Evolutionary conservation across 2,888 invertebrate species (phyloP).

Genomic region (Argynnis bischoffii): DNA sequence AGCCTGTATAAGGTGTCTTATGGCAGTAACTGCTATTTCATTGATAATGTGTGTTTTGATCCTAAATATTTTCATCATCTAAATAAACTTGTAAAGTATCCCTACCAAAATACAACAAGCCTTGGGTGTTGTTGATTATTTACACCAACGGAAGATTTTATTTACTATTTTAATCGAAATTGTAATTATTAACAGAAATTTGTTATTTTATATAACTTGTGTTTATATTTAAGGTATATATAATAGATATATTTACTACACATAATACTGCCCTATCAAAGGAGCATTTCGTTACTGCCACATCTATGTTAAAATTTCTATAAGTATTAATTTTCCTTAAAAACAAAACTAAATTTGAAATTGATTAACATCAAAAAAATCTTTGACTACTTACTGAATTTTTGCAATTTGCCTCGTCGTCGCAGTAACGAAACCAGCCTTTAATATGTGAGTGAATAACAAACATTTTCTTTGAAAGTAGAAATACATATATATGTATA

Average conservation of each 20-base stretch:
- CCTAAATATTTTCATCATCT: constrained; percentile 12
- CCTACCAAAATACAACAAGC: constrained; percentile 21
- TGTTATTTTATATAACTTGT: constrained; percentile 18
- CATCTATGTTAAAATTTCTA: background rate
- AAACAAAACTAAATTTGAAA: too few species aligned
- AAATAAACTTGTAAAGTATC: constrained; percentile 19
- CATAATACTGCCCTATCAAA: constrained; percentile 14
- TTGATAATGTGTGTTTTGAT: constrained; percentile 13
- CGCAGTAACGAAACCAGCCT: constrained; percentile 11
- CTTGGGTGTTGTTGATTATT: constrained; percentile 15
- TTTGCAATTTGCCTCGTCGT: background rate
- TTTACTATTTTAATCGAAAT: constrained; percentile 18
- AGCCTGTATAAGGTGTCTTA: constrained; percentile 21
- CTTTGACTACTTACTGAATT: too few species aligned
- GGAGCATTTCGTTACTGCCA: constrained; percentile 9
- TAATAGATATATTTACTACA: constrained; percentile 15
- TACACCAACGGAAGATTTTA: constrained; percentile 18
- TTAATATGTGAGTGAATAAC: constrained; percentile 12
- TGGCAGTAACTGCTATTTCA: constrained; percentile 26
- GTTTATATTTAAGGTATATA: constrained; percentile 16
- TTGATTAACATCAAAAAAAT: too few species aligned
- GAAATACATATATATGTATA: constrained; percentile 18
- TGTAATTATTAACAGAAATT: background rate
- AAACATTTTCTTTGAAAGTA: constrained; percentile 8
- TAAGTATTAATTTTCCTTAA: background rate